Evolutionary conservation across 2,113 vertebrate species (phyloP).

Genomic region (Trematomus loennbergii): DNA sequence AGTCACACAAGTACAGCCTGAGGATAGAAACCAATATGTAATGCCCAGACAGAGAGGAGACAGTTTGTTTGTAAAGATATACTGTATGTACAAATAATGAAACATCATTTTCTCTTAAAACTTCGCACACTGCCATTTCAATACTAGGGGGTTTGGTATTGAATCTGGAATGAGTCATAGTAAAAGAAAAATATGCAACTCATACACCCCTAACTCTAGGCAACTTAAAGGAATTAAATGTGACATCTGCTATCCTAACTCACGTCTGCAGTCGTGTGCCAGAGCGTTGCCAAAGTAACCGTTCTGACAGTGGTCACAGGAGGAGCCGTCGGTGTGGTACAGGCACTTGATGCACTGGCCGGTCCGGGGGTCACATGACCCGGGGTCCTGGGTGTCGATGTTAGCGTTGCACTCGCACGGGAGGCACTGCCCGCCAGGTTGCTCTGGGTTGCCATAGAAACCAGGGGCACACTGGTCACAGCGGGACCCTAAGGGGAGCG

Average conservation of each 20-base stretch:
- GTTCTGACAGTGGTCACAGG: slow-evolving; percentile 81
- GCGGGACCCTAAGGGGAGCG: slow-evolving; percentile 77
- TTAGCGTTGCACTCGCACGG: slow-evolving; percentile 90
- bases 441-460: slow-evolving; percentile 85
- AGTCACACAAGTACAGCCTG: slow-evolving; percentile 87
- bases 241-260: slow-evolving; percentile 57
- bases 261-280: slow-evolving; percentile 86
- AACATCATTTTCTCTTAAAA: background rate
- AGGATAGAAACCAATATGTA: background rate
- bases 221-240: too few relatives aligned
- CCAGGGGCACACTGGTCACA: slow-evolving; percentile 89
- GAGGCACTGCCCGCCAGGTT: slow-evolving; percentile 77
- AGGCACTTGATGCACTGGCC: slow-evolving; percentile 88
- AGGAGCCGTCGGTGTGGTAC: slow-evolving; percentile 84
- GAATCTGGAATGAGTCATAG: too few relatives aligned
- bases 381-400: slow-evolving; percentile 84
- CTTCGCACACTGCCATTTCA: background rate
- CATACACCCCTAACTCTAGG: too few relatives aligned
- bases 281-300: slow-evolving; percentile 89
- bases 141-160: too few relatives aligned
- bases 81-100: background rate
- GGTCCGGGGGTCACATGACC: slow-evolving; percentile 85
- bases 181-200: too few relatives aligned
- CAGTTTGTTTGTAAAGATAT: background rate
- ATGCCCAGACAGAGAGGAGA: background rate